These are phyloP conservation scores for Lepus americanus DNA, from an alignment of 2,113 vertebrate species.

Conservation along the genomic window DNA sequence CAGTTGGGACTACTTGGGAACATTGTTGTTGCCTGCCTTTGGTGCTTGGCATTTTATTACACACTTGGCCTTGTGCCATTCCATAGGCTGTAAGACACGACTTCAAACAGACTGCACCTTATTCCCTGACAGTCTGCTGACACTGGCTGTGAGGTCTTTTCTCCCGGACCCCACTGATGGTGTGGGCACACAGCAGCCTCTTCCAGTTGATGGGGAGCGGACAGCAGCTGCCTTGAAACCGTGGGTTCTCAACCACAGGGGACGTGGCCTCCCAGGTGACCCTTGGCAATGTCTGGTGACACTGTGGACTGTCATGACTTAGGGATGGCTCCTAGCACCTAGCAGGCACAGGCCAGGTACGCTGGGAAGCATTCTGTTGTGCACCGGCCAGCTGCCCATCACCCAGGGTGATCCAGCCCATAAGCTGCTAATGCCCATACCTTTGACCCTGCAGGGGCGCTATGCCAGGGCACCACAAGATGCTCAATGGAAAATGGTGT, in stretches of 20 bases:
- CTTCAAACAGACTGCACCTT: background rate
- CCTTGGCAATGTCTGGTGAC: background rate
- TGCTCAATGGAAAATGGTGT: too few species aligned
- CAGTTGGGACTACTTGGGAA: background rate
- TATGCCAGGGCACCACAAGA: too few species aligned
- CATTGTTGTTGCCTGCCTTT: background rate
- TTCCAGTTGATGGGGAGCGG: background rate
- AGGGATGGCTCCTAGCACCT: background rate
- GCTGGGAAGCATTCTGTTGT: background rate
- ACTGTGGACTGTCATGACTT: background rate
- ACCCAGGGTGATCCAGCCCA: background rate
- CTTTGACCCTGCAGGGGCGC: too few species aligned
- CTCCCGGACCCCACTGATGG: background rate
- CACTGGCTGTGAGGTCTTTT: background rate
- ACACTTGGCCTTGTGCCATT: background rate
- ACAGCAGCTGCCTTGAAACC: background rate
- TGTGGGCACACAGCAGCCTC: too few species aligned
- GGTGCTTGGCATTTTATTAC: background rate
- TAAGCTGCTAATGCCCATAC: fast-evolving
- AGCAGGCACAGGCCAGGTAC: background rate
- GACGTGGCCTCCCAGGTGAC: background rate
- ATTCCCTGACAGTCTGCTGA: background rate
- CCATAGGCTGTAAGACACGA: background rate
- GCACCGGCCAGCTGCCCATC: background rate
- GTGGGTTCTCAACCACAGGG: background rate